phyloP scores from a whole-genome alignment of 2,888 invertebrate genomes.

The Eilema sororculum region DNA sequence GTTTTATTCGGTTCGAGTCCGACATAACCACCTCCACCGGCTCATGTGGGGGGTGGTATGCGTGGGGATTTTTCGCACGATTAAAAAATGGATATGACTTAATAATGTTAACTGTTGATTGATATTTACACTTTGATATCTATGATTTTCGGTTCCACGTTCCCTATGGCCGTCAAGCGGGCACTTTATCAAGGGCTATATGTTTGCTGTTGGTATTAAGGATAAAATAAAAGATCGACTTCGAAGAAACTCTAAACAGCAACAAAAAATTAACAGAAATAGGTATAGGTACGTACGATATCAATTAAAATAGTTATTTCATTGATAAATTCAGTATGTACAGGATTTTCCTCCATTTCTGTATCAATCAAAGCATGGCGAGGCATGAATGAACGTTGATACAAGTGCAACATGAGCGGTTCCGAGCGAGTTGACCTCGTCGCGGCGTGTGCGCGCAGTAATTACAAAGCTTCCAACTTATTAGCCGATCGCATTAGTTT shows the following conservation, averaged over 20 bases:
- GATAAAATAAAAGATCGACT: not conserved
- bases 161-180: too few species aligned
- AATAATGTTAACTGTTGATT: too few species aligned
- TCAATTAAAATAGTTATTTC: slow-evolving; percentile 17
- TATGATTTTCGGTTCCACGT: too few species aligned
- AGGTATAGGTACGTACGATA: not conserved
- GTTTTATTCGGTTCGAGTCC: too few species aligned
- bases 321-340: slow-evolving; percentile 16
- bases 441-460: slow-evolving; percentile 55
- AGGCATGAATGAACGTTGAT: slow-evolving; percentile 41
- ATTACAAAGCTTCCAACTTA: slow-evolving; percentile 53
- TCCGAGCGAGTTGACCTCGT: slow-evolving; percentile 53
- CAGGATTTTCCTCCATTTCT: slow-evolving; percentile 41
- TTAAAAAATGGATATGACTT: too few species aligned
- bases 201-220: too few species aligned
- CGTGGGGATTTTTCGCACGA: too few species aligned
- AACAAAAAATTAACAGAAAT: too few species aligned
- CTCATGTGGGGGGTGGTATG: too few species aligned
- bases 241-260: slow-evolving; percentile 7
- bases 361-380: slow-evolving; percentile 26
- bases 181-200: too few species aligned
- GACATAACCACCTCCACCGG: too few species aligned
- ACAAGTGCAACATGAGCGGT: slow-evolving; percentile 42
- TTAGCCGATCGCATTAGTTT: slow-evolving; percentile 32
- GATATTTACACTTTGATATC: too few species aligned